Percentiles rank a stretch among this genome's conserved stretches.
These are phyloP conservation scores for Ferdinandea cuprea DNA, from an alignment of 2,888 invertebrate genomes.

Conservation along the genomic window DNA sequence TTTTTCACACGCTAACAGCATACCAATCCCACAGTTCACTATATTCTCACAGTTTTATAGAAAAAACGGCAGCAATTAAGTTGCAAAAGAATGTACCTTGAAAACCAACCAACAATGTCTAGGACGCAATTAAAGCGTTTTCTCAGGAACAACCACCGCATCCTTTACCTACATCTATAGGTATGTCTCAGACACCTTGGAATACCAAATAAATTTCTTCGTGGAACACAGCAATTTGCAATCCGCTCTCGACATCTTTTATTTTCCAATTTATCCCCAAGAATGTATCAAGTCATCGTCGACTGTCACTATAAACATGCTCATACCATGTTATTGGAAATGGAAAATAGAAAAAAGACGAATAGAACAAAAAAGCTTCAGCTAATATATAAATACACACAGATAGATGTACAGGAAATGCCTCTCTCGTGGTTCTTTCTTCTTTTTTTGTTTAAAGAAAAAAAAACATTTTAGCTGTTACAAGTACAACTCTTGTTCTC, in stretches of 20 bases:
- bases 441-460: background rate
- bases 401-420: constrained; percentile 53
- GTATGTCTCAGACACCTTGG: constrained; percentile 31
- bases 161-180: constrained; percentile 16
- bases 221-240: constrained; percentile 51
- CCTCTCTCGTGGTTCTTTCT: constrained; percentile 15
- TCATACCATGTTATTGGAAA: constrained; percentile 42
- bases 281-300: constrained; percentile 71
- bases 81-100: constrained; percentile 38
- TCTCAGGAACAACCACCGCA: constrained; percentile 19
- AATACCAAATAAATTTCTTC: constrained; percentile 49
- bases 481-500: constrained; percentile 59
- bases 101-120: constrained; percentile 21
- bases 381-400: constrained; percentile 58
- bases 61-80: constrained; percentile 47
- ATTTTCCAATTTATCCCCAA: constrained; percentile 61
- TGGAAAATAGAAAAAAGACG: constrained; percentile 14
- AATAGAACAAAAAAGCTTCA: constrained; percentile 37
- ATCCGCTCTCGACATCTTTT: constrained; percentile 31
- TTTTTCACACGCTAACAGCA: background rate
- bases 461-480: constrained; percentile 28
- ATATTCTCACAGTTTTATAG: constrained; percentile 37
- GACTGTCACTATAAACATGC: constrained; percentile 55
- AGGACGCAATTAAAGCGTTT: constrained; percentile 42
- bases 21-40: constrained; percentile 45